These are phyloP conservation scores for Nemurella pictetii DNA, from an alignment of 2,888 invertebrate genomes.

Conservation along the genomic window DNA sequence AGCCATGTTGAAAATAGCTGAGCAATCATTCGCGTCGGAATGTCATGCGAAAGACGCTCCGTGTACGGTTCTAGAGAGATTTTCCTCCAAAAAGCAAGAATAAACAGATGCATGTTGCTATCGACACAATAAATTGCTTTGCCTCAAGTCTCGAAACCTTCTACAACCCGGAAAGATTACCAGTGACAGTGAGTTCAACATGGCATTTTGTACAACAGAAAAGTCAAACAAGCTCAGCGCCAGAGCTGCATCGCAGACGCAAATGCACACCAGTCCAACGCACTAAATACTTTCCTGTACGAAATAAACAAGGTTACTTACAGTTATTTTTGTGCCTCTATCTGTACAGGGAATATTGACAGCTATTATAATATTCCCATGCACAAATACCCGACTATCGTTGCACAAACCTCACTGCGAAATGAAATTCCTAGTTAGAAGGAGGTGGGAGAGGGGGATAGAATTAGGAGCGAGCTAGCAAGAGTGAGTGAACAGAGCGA, in stretches of 20 bases:
- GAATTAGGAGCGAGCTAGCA: neutral
- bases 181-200: neutral
- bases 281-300: neutral
- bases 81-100: too few relatives aligned
- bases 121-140: too few relatives aligned
- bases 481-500: too few relatives aligned
- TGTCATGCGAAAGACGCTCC: neutral
- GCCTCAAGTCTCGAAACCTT: too few relatives aligned
- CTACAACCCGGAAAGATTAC: too few relatives aligned
- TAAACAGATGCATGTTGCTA: too few relatives aligned
- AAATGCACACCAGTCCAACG: neutral
- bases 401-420: neutral
- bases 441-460: neutral
- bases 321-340: neutral
- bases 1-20: neutral
- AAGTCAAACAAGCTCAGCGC: neutral
- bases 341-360: constrained; percentile 6
- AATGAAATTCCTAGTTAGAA: neutral
- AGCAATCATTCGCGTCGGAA: neutral
- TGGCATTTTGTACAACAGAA: neutral
- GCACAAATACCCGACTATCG: neutral
- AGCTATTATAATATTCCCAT: neutral
- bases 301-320: neutral
- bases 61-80: too few relatives aligned
- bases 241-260: neutral